Evolutionary conservation across 1,140 invertebrate species (phyloP).

Genomic region (Physella acuta): DNA sequence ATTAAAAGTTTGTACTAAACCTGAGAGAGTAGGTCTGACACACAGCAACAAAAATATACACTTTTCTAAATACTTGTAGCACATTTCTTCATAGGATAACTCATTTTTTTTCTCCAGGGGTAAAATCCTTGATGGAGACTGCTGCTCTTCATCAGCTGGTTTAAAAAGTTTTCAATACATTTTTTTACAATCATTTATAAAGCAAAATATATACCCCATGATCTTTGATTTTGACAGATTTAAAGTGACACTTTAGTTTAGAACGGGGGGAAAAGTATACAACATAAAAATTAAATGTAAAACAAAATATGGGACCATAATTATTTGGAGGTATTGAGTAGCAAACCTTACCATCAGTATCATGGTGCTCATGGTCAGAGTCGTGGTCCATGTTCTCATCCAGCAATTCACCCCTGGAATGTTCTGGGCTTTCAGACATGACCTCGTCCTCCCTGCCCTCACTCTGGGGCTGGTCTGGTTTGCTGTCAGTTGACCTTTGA

Average conservation of each 20-base stretch:
- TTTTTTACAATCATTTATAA: no score
- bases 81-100: conserved; percentile 52
- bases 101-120: conserved; percentile 24
- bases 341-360: conserved; percentile 29
- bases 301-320: no score
- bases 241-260: no score
- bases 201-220: no score
- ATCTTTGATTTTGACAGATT: no score
- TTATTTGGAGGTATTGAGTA: no score
- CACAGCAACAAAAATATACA: conserved; percentile 59
- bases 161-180: no score
- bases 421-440: conserved; percentile 7
- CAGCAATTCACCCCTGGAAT: conserved; percentile 25
- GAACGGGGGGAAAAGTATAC: no score
- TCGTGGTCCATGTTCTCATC: conserved; percentile 30
- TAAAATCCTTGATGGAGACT: not conserved
- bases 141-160: conserved; percentile 28
- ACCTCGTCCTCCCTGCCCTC: conserved; percentile 23
- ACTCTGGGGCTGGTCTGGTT: conserved; percentile 2
- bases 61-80: conserved; percentile 51
- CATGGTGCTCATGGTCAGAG: conserved; percentile 26
- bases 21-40: conserved; percentile 50
- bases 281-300: no score
- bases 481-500: conserved; percentile 20
- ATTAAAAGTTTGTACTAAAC: conserved; percentile 17